These are phyloP conservation scores for Kradibia gibbosae DNA, from an alignment of 1,140 invertebrate genomes.

Conservation along the genomic window DNA sequence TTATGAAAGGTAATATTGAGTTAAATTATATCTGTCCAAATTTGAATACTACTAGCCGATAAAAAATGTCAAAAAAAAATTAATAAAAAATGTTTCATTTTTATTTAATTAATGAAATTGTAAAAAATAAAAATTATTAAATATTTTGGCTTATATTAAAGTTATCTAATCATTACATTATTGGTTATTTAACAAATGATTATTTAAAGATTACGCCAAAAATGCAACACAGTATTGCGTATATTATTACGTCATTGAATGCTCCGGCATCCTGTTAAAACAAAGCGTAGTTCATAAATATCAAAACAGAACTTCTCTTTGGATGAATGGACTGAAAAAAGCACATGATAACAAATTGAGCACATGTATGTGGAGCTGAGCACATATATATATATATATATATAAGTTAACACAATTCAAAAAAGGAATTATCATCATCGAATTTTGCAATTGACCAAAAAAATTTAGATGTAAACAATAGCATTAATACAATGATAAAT, in stretches of 20 bases:
- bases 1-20: no score
- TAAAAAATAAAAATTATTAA: no score
- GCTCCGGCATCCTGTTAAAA: conserved; percentile 46
- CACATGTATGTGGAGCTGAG: conserved; percentile 9
- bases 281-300: conserved; percentile 58
- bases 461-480: conserved; percentile 49
- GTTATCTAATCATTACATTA: no score
- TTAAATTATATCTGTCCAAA: no score
- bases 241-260: conserved; percentile 58
- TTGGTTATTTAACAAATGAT: no score
- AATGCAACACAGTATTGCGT: conserved; percentile 46
- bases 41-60: no score
- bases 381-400: neutral
- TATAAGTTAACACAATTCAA: conserved; percentile 14
- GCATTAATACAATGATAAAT: conserved; percentile 29
- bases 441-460: conserved; percentile 47
- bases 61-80: no score
- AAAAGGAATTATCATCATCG: conserved; percentile 7
- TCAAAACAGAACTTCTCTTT: conserved; percentile 57
- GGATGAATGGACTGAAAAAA: conserved; percentile 56
- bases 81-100: no score
- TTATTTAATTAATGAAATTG: no score
- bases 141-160: no score
- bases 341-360: conserved; percentile 52
- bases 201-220: no score